These are phyloP conservation scores for Poliocrania exsul DNA, from an alignment of 2,797 vertebrate genomes.

Conservation along the genomic window DNA sequence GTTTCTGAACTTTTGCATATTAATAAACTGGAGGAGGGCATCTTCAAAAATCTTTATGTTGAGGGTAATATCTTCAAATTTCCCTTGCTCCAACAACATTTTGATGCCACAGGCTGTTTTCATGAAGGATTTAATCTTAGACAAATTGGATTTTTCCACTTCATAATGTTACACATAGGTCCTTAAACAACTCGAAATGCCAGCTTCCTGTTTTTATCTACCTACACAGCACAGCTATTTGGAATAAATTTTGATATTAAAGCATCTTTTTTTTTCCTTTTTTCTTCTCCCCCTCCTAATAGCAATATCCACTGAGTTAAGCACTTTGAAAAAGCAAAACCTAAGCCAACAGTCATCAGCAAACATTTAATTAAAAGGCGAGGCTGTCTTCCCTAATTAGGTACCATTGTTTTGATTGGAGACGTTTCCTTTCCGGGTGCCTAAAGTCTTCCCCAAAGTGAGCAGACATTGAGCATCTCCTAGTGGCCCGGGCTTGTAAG, in stretches of 20 bases:
- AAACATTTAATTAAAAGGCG: neutral
- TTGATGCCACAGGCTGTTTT: neutral
- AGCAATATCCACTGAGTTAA: neutral
- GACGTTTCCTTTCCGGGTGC: neutral
- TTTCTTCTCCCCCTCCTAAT: rapidly evolving
- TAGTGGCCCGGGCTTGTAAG: neutral
- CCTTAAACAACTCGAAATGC: neutral
- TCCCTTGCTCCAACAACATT: rapidly evolving
- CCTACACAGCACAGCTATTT: neutral
- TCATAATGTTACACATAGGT: neutral
- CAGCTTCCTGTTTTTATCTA: neutral
- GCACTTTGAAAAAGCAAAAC: neutral
- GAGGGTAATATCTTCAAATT: neutral
- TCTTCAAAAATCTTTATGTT: neutral
- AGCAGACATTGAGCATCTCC: slow-evolving; percentile 21
- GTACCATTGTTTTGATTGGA: neutral
- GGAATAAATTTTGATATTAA: neutral
- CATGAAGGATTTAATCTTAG: neutral
- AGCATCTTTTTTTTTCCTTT: neutral
- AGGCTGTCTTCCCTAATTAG: neutral
- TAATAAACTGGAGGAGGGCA: neutral
- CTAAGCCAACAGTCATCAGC: neutral
- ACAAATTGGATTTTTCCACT: neutral
- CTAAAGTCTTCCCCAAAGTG: neutral
- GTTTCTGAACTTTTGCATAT: neutral